Evolutionary conservation across 2,797 vertebrate genomes (phyloP).

Genomic region (Morelia viridis): DNA sequence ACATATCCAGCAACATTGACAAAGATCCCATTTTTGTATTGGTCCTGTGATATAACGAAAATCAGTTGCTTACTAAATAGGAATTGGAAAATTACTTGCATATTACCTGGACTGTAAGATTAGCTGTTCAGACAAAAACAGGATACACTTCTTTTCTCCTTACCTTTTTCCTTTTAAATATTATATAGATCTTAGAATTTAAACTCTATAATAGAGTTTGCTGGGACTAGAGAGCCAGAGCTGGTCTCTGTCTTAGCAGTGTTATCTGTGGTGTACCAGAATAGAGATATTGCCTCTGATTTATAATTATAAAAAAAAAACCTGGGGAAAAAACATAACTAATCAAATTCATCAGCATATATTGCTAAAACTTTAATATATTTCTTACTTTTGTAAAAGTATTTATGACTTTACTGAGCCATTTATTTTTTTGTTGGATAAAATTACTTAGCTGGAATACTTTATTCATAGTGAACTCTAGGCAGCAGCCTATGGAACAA

Average conservation of each 20-base stretch:
- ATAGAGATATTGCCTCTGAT: neutral
- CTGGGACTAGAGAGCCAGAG: constrained; percentile 35
- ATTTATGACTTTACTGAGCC: neutral
- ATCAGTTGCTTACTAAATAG: constrained; percentile 19
- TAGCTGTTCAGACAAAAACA: constrained; percentile 29
- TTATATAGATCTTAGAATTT: constrained; percentile 10
- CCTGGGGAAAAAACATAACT: neutral
- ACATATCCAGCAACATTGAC: constrained; percentile 46
- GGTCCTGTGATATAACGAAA: constrained; percentile 36
- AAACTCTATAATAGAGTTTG: constrained; percentile 20
- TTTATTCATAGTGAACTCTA: constrained; percentile 33
- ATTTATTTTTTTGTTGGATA: neutral
- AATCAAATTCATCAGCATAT: neutral
- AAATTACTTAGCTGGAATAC: neutral
- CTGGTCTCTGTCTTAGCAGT: constrained; percentile 5
- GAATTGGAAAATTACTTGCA: neutral
- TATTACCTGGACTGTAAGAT: neutral
- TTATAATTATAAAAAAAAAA: neutral
- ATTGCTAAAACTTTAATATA: constrained; percentile 30
- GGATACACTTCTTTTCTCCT: constrained; percentile 18
- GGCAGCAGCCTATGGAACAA: constrained; percentile 45
- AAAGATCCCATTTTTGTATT: constrained; percentile 51
- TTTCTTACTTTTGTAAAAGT: neutral
- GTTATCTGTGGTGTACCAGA: neutral
- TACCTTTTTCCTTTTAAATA: neutral